These are phyloP conservation scores for Ophiothrix spiculata DNA, from an alignment of 35 echinoderm and acorn worm genomes.

Conservation along the genomic window DNA sequence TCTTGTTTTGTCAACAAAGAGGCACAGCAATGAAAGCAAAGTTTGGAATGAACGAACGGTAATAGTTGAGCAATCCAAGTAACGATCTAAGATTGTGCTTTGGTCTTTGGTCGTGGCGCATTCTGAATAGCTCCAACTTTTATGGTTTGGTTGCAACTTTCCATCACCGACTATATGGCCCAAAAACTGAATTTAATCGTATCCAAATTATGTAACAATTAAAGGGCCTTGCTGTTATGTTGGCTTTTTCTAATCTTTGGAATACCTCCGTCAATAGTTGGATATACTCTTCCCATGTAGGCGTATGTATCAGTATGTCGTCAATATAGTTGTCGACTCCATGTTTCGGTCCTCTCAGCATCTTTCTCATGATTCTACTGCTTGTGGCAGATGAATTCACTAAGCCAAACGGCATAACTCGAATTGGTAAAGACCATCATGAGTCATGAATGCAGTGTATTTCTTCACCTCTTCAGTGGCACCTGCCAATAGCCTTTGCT, in stretches of 20 bases:
- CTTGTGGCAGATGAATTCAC: conserved; percentile 33
- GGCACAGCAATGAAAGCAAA: conserved; percentile 35
- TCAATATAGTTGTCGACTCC: no score
- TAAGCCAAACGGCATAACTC: conserved; percentile 42
- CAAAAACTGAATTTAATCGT: conserved; percentile 54
- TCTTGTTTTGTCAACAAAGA: conserved; percentile 16
- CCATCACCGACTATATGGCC: no score
- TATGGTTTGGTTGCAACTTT: conserved; percentile 20
- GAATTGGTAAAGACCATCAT: conserved; percentile 28
- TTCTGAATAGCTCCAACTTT: conserved; percentile 20
- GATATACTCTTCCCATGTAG: no score
- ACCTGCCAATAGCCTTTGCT: conserved; percentile 59
- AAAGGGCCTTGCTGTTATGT: no score
- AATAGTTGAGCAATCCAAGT: conserved; percentile 23
- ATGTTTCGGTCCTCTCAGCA: no score
- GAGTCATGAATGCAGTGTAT: conserved; percentile 23
- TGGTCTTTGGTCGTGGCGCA: no score
- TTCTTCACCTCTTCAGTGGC: not conserved
- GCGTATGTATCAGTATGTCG: no score
- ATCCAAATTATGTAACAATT: no score
- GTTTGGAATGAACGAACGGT: conserved; percentile 31
- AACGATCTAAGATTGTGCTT: conserved; percentile 49
- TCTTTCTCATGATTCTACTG: no score
- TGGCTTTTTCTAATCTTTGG: no score
- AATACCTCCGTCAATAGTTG: conserved; percentile 22